These are phyloP conservation scores for Gryllus longicercus DNA, from an alignment of 2,888 invertebrate genomes.

Conservation along the genomic window DNA sequence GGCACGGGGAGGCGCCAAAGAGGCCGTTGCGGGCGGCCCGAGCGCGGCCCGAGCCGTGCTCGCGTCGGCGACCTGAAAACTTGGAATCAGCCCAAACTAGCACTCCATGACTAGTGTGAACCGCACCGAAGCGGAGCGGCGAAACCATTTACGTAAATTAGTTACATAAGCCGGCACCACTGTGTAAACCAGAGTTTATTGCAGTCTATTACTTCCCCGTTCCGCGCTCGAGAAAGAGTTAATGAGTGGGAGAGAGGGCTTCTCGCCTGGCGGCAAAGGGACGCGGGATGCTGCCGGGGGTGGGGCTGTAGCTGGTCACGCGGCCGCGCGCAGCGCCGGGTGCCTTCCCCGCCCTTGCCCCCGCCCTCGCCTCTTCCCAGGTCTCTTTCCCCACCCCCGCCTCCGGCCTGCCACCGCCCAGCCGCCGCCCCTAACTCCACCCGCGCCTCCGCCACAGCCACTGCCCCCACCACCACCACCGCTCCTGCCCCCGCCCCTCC, in stretches of 20 bases:
- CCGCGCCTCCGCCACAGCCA: too few relatives aligned
- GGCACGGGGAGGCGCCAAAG: neutral
- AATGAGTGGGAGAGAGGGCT: slow-evolving; percentile 5
- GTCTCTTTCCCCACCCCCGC: too few relatives aligned
- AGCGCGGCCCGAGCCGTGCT: neutral
- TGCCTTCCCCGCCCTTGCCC: too few relatives aligned
- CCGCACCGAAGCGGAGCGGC: slow-evolving; percentile 7
- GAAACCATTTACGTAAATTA: slow-evolving; percentile 17
- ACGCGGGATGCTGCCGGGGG: too few relatives aligned
- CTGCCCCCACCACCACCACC: too few relatives aligned
- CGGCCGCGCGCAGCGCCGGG: too few relatives aligned
- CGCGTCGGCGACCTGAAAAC: neutral
- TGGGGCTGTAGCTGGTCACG: too few relatives aligned
- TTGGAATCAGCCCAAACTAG: slow-evolving; percentile 17
- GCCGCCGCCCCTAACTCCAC: too few relatives aligned
- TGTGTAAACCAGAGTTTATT: slow-evolving; percentile 17
- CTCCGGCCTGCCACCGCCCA: too few relatives aligned
- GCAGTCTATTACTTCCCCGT: slow-evolving; percentile 17
- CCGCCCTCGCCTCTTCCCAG: too few relatives aligned
- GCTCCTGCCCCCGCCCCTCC: too few relatives aligned
- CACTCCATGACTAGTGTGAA: neutral
- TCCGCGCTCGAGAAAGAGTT: neutral
- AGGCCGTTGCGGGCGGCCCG: neutral
- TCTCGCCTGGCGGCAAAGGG: neutral
- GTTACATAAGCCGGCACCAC: slow-evolving; percentile 17